Evolutionary conservation across 2,113 vertebrate species (phyloP), one percentile per base, ranked within the genome.

Genomic region (Hystrix brachyura): DNA sequence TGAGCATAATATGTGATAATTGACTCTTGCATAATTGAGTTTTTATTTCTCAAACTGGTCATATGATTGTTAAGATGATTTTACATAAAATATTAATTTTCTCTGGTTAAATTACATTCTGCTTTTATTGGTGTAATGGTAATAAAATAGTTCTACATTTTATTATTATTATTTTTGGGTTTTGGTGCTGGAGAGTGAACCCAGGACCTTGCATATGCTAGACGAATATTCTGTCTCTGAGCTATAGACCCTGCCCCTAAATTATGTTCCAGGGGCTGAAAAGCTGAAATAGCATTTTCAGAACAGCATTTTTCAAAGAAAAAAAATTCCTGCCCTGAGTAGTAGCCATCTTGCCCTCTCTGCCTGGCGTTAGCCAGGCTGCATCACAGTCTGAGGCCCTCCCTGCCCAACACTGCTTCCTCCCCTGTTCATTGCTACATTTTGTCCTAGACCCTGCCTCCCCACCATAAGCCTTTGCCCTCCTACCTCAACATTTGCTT

Each of bases 231-330:
- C 17, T 48, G 23, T 12, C 43, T 34, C 55, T 59, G 23, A 74
- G 32, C 5, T 19, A 32, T 38, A 88, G 10, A 10, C 25, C 27
- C 10, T 29, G 18, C 8, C 6, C 38, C 87, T 55, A n/a, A 48
- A 21, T 64, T 87, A 81, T 92, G 51, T 78, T 87, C 53, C 48
- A 62, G n/a, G 76, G n/a, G 1, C 18, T 87, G 14, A 86, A 78
- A 21, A 86, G 69, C 3, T 64, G 51, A 79, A 87, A 88, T 0
- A 90, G 46, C 12, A 23, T 86, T 84, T 87, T 92, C 57, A 74
- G 48, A 92, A 74, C 17, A 80, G 5, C 13, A 82, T 74, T 94
- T 92, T 94, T 72, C 48, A 81, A n/a, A 92, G 85, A 80, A 10
- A 71, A 43, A 43, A 43, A 1, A 71, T 19, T 71, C n/a, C 67